A percentile compares a stretch with the other conserved stretches of the same genome.
These are phyloP conservation scores for Bombus pyrosoma DNA, from an alignment of 1,140 invertebrate genomes.

Conservation along the genomic window DNA sequence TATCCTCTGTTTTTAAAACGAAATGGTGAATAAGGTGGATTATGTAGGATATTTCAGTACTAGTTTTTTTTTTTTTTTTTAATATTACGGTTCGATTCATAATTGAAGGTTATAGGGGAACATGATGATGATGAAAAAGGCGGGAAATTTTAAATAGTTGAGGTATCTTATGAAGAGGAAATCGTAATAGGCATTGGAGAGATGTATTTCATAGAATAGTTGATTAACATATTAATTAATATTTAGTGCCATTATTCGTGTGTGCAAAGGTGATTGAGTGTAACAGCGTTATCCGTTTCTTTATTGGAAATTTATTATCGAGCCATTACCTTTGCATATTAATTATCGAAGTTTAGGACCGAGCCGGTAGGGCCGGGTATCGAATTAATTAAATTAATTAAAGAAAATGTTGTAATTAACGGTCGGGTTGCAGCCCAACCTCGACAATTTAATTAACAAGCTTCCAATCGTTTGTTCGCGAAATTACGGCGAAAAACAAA, in stretches of 20 bases:
- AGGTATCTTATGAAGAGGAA: too few relatives aligned
- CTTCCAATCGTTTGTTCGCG: neutral
- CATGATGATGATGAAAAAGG: too few relatives aligned
- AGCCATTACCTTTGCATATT: constrained; percentile 5
- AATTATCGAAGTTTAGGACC: constrained; percentile 40
- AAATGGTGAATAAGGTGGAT: too few relatives aligned
- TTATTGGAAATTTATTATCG: constrained; percentile 20
- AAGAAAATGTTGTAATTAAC: constrained; percentile 17
- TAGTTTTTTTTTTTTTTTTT: too few relatives aligned
- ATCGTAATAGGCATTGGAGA: too few relatives aligned
- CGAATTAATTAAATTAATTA: constrained; percentile 12
- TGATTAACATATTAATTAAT: constrained; percentile 5
- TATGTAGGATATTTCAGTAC: too few relatives aligned
- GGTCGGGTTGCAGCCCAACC: neutral
- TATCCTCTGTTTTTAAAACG: too few relatives aligned
- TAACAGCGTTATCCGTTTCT: constrained; percentile 2
- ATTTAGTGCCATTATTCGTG: neutral
- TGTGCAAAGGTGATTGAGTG: constrained; percentile 8
- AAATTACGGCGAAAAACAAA: neutral
- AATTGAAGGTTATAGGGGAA: too few relatives aligned
- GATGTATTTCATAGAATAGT: neutral
- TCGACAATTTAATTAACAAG: constrained; percentile 11
- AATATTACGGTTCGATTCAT: too few relatives aligned
- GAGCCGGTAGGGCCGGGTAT: neutral
- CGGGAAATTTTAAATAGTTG: too few relatives aligned